Evolutionary conservation across 2,797 vertebrate species (phyloP).

Genomic region (Alectoris magna): DNA sequence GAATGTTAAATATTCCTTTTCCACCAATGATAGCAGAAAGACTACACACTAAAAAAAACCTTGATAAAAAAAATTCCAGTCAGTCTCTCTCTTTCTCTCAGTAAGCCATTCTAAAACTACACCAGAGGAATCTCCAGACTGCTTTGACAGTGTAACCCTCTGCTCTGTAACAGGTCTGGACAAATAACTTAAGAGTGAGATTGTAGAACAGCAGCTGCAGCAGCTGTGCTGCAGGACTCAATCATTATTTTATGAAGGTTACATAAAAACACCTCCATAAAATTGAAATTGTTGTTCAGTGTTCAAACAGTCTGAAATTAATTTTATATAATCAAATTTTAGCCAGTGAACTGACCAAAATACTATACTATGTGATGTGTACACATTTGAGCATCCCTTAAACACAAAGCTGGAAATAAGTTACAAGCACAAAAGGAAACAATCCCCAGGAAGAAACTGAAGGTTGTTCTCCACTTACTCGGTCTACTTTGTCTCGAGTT

Average conservation of each 20-base stretch:
- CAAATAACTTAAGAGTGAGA: background rate
- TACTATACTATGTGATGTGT: background rate
- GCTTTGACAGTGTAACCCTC: background rate
- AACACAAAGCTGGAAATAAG: background rate
- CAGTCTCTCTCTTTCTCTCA: background rate
- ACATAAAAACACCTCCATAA: background rate
- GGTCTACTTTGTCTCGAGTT: slow-evolving; percentile 91
- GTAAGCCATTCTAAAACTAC: background rate
- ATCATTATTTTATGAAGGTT: background rate
- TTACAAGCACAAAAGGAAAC: background rate
- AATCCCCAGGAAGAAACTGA: background rate
- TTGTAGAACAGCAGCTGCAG: background rate
- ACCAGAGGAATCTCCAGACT: background rate
- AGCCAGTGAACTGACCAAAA: background rate
- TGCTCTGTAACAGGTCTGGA: background rate
- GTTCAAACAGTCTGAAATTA: background rate
- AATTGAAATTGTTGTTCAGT: background rate
- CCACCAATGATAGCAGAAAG: background rate
- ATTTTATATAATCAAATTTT: background rate
- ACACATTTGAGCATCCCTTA: background rate
- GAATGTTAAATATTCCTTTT: background rate
- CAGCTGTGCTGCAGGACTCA: background rate
- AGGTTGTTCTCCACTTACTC: slow-evolving; percentile 81
- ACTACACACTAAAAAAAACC: background rate
- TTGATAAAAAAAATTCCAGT: background rate